A percentile compares a stretch with the other conserved stretches of the same genome.
These are phyloP conservation scores for Abramis brama DNA, from an alignment of 2,113 vertebrate genomes.

Conservation along the genomic window DNA sequence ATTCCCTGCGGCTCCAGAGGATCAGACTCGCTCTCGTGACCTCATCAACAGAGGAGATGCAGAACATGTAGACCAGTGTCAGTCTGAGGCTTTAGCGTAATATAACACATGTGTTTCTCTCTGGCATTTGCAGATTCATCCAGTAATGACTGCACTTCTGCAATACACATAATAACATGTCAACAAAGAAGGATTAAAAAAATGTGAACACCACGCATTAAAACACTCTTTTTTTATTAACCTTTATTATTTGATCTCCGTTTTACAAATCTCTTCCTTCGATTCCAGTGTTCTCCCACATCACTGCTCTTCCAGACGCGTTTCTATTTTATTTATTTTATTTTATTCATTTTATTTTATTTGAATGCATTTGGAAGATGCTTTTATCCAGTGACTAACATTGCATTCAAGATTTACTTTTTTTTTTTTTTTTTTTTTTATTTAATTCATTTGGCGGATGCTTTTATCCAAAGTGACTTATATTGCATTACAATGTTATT, in stretches of 20 bases:
- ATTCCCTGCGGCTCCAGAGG: conserved; percentile 8
- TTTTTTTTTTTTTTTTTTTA: no score
- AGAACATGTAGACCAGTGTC: background rate
- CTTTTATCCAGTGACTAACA: background rate
- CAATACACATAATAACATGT: background rate
- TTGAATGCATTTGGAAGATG: background rate
- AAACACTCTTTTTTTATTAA: no score
- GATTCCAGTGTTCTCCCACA: background rate
- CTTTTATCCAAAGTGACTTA: background rate
- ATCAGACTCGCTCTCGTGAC: conserved; percentile 14
- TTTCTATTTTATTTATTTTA: background rate
- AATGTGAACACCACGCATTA: no score
- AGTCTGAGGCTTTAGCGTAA: background rate
- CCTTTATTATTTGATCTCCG: background rate
- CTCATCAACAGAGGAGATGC: conserved; percentile 21
- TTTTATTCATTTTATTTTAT: background rate
- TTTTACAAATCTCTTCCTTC: background rate
- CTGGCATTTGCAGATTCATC: conserved; percentile 39
- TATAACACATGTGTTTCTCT: background rate
- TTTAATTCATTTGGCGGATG: background rate
- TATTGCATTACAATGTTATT: no score
- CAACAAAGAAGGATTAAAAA: background rate
- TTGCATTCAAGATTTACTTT: no score
- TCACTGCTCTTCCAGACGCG: background rate
- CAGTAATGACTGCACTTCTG: background rate